phyloP scores from a whole-genome alignment of 2,797 vertebrate species.

The Nannoperca australis region DNA sequence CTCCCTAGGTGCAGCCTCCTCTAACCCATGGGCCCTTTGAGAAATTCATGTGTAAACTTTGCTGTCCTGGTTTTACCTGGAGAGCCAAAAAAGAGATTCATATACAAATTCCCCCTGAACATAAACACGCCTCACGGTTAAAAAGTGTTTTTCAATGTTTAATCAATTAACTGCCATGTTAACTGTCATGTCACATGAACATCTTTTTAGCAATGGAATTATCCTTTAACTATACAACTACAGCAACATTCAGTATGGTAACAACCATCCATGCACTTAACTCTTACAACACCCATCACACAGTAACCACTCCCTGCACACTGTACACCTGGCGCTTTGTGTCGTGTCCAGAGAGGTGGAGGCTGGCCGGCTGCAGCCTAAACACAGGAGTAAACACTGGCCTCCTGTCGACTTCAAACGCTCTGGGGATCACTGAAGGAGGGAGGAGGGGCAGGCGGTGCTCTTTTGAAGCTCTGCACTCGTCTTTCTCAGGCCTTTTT shows the following conservation, averaged over 20 bases:
- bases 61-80: conserved; percentile 30
- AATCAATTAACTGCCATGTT: too few relatives aligned
- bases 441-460: conserved; percentile 32
- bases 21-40: conserved; percentile 44
- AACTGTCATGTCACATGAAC: too few relatives aligned
- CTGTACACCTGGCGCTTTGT: conserved; percentile 80
- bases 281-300: not conserved
- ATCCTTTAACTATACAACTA: not conserved
- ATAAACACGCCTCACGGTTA: not conserved
- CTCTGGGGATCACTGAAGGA: conserved; percentile 48
- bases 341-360: conserved; percentile 51
- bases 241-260: not conserved
- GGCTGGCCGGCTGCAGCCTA: conserved; percentile 41
- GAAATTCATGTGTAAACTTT: conserved; percentile 44
- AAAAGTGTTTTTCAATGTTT: too few relatives aligned
- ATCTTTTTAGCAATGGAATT: too few relatives aligned
- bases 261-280: not conserved
- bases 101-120: conserved; percentile 17
- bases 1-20: conserved; percentile 16
- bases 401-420: conserved; percentile 80
- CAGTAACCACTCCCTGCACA: not conserved
- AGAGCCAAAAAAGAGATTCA: conserved; percentile 36
- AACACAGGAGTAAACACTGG: conserved; percentile 61
- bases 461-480: conserved; percentile 71
- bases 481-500: conserved; percentile 36